phyloP scores from a whole-genome alignment of 2,797 vertebrate genomes.

The Fundulus diaphanus region DNA sequence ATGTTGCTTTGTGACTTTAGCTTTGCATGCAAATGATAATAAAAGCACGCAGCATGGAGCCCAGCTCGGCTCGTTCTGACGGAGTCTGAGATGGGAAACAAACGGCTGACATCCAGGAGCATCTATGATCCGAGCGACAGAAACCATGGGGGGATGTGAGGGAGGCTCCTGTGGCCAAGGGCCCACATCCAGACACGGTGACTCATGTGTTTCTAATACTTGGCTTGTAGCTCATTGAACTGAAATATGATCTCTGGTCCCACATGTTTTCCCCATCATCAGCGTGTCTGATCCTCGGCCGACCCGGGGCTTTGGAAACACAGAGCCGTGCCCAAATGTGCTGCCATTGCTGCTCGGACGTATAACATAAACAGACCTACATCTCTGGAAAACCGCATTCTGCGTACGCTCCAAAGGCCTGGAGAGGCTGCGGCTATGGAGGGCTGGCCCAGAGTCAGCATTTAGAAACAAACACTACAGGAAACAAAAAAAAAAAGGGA shows the following conservation, averaged over 20 bases:
- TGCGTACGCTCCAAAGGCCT: not conserved
- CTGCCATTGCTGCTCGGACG: not conserved
- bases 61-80: too few species aligned
- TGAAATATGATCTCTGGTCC: not conserved
- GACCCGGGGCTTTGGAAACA: not conserved
- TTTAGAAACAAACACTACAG: too few species aligned
- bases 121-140: not conserved
- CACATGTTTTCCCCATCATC: not conserved
- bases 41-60: not conserved
- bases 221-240: too few species aligned
- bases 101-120: not conserved
- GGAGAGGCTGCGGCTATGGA: too few species aligned
- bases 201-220: not conserved
- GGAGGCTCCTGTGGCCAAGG: conserved; percentile 16
- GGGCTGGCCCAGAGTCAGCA: too few species aligned
- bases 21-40: not conserved
- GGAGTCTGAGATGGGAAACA: not conserved
- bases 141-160: conserved; percentile 6
- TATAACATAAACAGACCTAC: not conserved
- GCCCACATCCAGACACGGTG: not conserved
- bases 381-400: not conserved
- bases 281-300: not conserved
- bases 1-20: not conserved
- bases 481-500: too few species aligned
- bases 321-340: too few species aligned